These are phyloP conservation scores for Sciaenops ocellatus DNA, from an alignment of 2,797 vertebrate genomes.

Conservation along the genomic window DNA sequence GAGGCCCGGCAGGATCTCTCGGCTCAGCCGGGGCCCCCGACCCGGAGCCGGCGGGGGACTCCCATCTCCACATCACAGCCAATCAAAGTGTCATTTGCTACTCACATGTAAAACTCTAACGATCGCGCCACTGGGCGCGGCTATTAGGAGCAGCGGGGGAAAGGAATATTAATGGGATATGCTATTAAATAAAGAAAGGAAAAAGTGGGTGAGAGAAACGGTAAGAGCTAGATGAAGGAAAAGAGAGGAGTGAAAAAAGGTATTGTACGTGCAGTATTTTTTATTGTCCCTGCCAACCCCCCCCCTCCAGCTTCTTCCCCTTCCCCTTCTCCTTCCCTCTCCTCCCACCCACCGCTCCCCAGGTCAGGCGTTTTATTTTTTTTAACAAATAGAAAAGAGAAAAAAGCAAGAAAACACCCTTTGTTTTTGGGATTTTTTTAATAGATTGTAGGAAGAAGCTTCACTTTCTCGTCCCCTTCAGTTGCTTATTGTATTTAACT, in stretches of 20 bases:
- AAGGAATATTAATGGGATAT: conserved; percentile 99
- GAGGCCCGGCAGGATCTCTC: conserved; percentile 94
- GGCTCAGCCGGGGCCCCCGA: conserved; percentile 95
- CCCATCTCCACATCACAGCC: conserved; percentile 99
- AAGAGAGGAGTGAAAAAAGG: conserved; percentile 85
- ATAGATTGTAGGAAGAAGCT: conserved; percentile 93
- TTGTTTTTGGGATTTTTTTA: conserved; percentile 84
- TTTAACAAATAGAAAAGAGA: conserved; percentile 79
- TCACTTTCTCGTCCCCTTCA: conserved; percentile 89
- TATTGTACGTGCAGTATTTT: conserved; percentile 99
- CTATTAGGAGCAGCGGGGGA: conserved; percentile 99
- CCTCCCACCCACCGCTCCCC: conserved; percentile 48
- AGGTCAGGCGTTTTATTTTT: conserved; percentile 90
- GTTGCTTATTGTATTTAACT: conserved; percentile 95
- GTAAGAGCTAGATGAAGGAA: conserved; percentile 75
- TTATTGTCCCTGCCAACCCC: conserved; percentile 92
- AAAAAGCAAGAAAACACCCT: conserved; percentile 83
- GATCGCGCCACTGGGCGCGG: conserved; percentile 99
- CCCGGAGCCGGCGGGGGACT: conserved; percentile 96
- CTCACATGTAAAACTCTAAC: conserved; percentile 99
- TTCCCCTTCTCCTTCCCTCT: conserved; percentile 30
- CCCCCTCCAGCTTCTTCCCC: conserved; percentile 43
- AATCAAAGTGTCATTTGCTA: conserved; percentile 99
- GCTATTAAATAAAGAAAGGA: conserved; percentile 92
- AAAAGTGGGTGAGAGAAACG: conserved; percentile 72